Evolutionary conservation across 2,888 invertebrate genomes (phyloP).

Genomic region (Troglohyphantes excavatus): DNA sequence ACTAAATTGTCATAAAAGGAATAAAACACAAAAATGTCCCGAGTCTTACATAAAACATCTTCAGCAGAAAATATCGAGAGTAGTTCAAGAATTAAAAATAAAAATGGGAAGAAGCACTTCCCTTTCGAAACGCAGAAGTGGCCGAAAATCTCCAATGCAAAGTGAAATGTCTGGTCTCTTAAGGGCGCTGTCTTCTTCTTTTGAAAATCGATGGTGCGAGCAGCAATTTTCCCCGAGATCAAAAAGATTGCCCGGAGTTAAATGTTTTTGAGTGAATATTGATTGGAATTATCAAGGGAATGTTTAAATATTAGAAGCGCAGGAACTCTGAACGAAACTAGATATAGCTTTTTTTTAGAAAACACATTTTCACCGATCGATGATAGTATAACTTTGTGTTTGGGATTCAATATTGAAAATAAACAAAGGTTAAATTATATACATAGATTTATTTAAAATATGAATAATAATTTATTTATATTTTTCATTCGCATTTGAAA

Average conservation of each 20-base stretch:
- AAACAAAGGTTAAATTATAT: too few relatives aligned
- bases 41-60: not conserved
- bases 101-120: not conserved
- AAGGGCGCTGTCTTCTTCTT: conserved; percentile 12
- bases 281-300: not conserved
- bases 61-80: conserved; percentile 1
- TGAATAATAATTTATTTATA: too few relatives aligned
- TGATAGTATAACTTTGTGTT: too few relatives aligned
- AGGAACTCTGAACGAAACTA: too few relatives aligned
- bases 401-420: too few relatives aligned
- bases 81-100: not conserved
- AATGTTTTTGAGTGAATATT: conserved; percentile 17
- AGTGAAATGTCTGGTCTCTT: not conserved
- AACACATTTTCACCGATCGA: too few relatives aligned
- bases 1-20: too few relatives aligned
- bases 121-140: conserved; percentile 30
- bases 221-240: conserved; percentile 29
- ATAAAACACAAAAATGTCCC: too few relatives aligned
- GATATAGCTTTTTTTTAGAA: too few relatives aligned
- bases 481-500: too few relatives aligned
- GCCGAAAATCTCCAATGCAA: conserved; percentile 11
- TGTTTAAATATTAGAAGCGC: not conserved
- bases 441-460: too few relatives aligned
- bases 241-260: conserved; percentile 20
- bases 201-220: conserved; percentile 16